Base-by-base conservation (phyloP, 2,888 invertebrate genomes). In the Chrysomela aeneicollis region DNA sequence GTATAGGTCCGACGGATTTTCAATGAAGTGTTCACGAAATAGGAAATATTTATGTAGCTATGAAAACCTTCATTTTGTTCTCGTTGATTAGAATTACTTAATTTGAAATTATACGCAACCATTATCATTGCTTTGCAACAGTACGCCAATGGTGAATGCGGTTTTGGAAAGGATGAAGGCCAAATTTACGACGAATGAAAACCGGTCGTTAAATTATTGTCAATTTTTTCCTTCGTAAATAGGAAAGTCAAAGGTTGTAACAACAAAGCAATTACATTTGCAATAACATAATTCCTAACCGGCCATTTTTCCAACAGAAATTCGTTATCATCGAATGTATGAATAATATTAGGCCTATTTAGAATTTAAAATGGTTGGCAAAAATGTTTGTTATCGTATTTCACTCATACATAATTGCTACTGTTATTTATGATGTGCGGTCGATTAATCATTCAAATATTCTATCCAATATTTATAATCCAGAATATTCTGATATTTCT, bases 221-320 rank as follows among this genome's bases (percentile, higher is more conserved):
- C 53, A 30, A 54, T 59, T 63, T 63, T 61, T 59, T 63, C 59
- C 63, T 63, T 53, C 54, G 53, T 35, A 26, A 63, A 54, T 59
- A 53, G 63, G 59, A 63, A 63, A 54, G 63, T 54, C 59, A 63
- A 63, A 63, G 63, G 63, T 63, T 63, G 50, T 26, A 47, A 59
- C 53, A 63, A 63, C 59, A 63, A 63, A 59, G 46, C 54, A 37
- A 59, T 63, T 63, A 63, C 49, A 59, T 63, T 49, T 32, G 59
- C 59, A 63, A 59, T 54, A 63, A 58, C 63, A 63, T 54, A 47
- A 52, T 53, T 59, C 49, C 30, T 18, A 47, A 18, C 42, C 42
- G 19, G 22, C 15, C 46, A 32, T 59, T 30, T 35, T 50, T 59
- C 19, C 18, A 2, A 19, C 42, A 51, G 58, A 58, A 50, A 57